phyloP scores from a whole-genome alignment of 2,797 vertebrate species.

The Chelon labrosus region DNA sequence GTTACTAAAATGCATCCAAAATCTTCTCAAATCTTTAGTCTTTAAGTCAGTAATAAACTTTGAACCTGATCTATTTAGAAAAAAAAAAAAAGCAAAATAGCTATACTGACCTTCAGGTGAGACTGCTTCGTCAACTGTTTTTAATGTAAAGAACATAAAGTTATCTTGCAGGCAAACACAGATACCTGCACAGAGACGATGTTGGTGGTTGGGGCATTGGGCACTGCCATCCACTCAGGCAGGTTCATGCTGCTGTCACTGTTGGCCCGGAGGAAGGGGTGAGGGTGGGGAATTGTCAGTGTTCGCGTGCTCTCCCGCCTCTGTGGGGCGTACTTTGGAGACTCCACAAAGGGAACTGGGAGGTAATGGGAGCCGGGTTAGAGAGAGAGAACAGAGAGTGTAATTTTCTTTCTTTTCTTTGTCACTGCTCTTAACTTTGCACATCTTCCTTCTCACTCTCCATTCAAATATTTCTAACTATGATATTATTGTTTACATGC shows the following conservation, averaged over 20 bases:
- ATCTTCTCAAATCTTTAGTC: not conserved
- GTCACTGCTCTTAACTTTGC: no score
- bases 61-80: not conserved
- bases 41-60: no score
- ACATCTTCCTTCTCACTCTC: not conserved
- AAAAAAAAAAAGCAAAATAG: not conserved
- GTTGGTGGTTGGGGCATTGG: conserved; percentile 83
- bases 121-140: not conserved
- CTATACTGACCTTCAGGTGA: not conserved
- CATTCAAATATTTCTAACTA: not conserved
- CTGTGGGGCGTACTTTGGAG: conserved; percentile 91
- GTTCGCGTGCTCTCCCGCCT: conserved; percentile 86
- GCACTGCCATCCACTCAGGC: conserved; percentile 91
- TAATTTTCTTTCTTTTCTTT: not conserved
- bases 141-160: not conserved
- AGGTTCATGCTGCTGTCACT: conserved; percentile 94
- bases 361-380: not conserved
- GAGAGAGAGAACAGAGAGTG: not conserved
- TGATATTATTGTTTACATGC: no score
- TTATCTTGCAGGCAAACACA: not conserved
- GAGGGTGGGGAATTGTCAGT: conserved; percentile 87
- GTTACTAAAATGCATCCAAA: not conserved
- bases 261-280: conserved; percentile 92
- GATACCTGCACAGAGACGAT: conserved; percentile 87
- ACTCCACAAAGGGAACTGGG: conserved; percentile 93